Evolutionary conservation across 1,140 invertebrate species (phyloP).

Genomic region (Trichonephila inaurata): DNA sequence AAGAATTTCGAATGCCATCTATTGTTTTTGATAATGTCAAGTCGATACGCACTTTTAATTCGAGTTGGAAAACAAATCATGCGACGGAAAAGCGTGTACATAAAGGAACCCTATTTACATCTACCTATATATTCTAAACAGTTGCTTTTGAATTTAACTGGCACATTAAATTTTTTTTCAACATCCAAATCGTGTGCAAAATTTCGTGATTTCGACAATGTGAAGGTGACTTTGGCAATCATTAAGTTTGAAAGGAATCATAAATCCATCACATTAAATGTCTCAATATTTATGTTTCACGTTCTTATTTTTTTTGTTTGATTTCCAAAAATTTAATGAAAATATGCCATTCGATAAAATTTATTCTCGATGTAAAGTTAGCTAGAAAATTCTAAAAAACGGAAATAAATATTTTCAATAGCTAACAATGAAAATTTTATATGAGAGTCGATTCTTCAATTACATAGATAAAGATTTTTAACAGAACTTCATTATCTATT

Average conservation of each 20-base stretch:
- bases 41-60: conserved; percentile 64
- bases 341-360: not conserved
- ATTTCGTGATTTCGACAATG: not conserved
- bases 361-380: not conserved
- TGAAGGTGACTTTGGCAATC: not conserved
- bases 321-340: not conserved
- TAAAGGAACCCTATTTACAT: conserved; percentile 46
- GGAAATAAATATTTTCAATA: too few species aligned
- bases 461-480: too few species aligned
- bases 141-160: conserved; percentile 19
- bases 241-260: not conserved
- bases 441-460: too few species aligned
- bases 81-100: conserved; percentile 46
- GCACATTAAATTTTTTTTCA: conserved; percentile 37
- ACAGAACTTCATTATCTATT: too few species aligned
- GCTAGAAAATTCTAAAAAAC: too few species aligned
- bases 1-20: conserved; percentile 46
- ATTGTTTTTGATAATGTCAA: conserved; percentile 56
- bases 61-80: conserved; percentile 41
- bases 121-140: conserved; percentile 40
- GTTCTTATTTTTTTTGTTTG: not conserved
- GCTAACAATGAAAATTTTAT: too few species aligned
- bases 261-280: conserved; percentile 6
- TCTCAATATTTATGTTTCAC: conserved; percentile 2
- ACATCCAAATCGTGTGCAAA: conserved; percentile 45